phyloP scores from a whole-genome alignment of 2,113 vertebrate species.

The Phoxinus phoxinus region DNA sequence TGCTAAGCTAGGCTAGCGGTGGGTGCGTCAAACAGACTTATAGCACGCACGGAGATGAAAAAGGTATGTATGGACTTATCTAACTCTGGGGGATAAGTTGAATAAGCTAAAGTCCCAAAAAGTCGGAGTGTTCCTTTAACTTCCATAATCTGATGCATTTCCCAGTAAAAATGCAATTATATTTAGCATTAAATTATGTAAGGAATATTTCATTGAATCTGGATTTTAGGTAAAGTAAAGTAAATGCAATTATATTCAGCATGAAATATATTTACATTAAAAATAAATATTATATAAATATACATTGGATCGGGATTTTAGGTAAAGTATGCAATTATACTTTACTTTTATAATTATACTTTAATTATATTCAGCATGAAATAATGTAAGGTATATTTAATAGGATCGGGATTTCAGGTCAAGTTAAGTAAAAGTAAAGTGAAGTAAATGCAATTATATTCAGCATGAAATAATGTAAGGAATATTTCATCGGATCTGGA shows the following conservation, averaged over 20 bases:
- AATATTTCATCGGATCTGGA: neutral
- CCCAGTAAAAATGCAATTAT: neutral
- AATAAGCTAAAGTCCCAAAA: no score
- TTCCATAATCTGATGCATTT: neutral
- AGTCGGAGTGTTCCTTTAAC: no score
- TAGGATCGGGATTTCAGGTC: neutral
- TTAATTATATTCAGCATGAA: neutral
- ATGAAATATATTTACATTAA: no score
- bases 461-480: neutral
- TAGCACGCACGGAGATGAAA: no score
- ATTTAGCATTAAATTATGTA: neutral
- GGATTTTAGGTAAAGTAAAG: neutral
- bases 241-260: neutral
- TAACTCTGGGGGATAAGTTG: no score
- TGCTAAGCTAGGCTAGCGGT: no score
- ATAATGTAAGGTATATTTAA: neutral
- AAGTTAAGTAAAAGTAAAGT: neutral
- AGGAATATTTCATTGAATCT: neutral
- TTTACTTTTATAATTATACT: no score
- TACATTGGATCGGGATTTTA: neutral
- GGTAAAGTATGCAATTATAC: neutral
- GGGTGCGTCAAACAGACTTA: no score
- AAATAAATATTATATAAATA: no score
- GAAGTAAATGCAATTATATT: neutral
- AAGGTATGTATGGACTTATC: no score